These are phyloP conservation scores for Elanus axillaris DNA, from an alignment of 2,113 vertebrate species.

Conservation along the genomic window DNA sequence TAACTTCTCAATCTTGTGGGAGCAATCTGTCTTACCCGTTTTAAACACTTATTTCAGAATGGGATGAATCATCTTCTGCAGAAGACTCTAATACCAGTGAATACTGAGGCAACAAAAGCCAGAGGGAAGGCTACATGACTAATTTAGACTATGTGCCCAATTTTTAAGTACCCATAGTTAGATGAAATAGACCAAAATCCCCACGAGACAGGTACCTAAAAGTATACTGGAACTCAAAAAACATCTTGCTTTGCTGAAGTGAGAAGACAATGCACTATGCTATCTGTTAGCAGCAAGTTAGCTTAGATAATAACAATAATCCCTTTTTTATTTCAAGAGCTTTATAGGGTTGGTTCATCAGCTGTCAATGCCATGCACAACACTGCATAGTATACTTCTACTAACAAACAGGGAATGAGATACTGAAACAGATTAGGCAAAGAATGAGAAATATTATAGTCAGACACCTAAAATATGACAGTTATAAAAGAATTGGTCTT, in stretches of 20 bases:
- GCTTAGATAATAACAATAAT: not conserved
- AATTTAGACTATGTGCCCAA: not conserved
- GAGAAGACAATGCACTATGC: not conserved
- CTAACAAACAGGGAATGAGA: not conserved
- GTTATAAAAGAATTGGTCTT: not conserved
- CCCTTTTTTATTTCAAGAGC: not conserved
- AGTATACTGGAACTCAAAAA: not conserved
- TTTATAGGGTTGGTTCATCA: not conserved
- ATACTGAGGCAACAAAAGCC: not conserved
- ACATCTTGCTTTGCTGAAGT: not conserved
- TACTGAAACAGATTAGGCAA: not conserved
- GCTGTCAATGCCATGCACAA: not conserved
- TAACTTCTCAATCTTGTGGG: not conserved
- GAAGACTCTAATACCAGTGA: not conserved
- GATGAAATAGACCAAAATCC: not conserved
- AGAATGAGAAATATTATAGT: not conserved
- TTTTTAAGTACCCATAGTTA: not conserved
- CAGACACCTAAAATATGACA: not conserved
- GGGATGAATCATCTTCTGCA: not conserved
- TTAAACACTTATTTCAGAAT: not conserved
- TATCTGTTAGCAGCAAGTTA: not conserved
- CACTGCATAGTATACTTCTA: not conserved
- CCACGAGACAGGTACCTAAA: not conserved
- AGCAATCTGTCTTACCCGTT: not conserved
- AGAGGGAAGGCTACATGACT: not conserved